Conservation (phyloP, 2,888 invertebrate species). For the Drosophila leonis region DNA sequence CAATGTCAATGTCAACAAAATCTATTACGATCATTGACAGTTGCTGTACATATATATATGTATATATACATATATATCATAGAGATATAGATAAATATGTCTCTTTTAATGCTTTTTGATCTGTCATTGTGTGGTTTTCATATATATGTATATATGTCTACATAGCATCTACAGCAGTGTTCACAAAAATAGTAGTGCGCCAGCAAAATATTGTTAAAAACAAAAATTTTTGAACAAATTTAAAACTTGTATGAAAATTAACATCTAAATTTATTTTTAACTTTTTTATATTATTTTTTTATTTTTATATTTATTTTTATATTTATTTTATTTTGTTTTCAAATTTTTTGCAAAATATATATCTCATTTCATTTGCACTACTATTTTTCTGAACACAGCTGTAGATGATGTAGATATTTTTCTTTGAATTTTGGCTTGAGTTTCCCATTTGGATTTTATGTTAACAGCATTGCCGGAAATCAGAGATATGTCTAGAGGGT, state of each 20-base stretch:
- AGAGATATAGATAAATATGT: conserved; percentile 3
- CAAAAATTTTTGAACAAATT: too few species aligned
- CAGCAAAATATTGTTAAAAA: too few species aligned
- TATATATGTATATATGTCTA: background rate
- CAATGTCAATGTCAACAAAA: conserved; percentile 81
- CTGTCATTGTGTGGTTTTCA: conserved; percentile 10
- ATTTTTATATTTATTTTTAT: too few species aligned
- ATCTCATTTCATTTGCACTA: too few species aligned
- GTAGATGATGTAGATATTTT: background rate
- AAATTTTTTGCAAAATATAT: too few species aligned
- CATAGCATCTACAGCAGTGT: background rate
- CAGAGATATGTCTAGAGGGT: conserved; percentile 48
- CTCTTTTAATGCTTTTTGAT: conserved; percentile 20
- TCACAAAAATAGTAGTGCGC: too few species aligned
- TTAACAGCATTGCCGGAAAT: conserved; percentile 65
- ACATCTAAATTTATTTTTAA: too few species aligned
- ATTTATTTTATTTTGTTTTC: too few species aligned
- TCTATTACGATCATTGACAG: conserved; percentile 36
- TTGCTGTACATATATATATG: background rate
- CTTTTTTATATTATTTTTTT: too few species aligned
- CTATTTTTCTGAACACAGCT: too few species aligned
- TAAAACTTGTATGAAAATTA: too few species aligned
- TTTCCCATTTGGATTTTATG: conserved; percentile 49
- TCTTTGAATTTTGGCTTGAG: conserved; percentile 33
- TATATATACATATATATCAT: background rate